These are phyloP conservation scores for Dolichallabes microphthalmus DNA, from an alignment of 2,113 vertebrate genomes.

Conservation along the genomic window DNA sequence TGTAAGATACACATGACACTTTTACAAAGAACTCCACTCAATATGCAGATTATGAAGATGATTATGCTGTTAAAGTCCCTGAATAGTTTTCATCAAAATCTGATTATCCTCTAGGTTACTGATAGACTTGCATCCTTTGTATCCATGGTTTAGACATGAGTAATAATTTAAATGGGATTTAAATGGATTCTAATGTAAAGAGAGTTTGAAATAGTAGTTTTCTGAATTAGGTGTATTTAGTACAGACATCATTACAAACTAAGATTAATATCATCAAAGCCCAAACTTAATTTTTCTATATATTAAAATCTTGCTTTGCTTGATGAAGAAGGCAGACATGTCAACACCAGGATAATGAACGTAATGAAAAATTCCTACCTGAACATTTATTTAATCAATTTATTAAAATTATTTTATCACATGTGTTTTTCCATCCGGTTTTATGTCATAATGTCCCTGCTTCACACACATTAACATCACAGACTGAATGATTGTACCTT, in stretches of 20 bases:
- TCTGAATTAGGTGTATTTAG: neutral
- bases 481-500: slow-evolving; percentile 15
- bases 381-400: neutral
- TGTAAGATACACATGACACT: neutral
- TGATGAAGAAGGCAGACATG: neutral
- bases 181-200: neutral
- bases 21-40: slow-evolving; percentile 9
- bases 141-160: neutral
- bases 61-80: slow-evolving; percentile 24
- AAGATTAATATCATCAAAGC: neutral
- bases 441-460: neutral
- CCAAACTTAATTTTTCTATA: slow-evolving; percentile 2
- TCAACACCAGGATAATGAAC: neutral
- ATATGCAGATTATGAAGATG: slow-evolving; percentile 25
- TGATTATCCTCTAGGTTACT: slow-evolving; percentile 10
- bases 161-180: neutral
- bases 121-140: neutral
- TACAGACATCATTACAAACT: neutral
- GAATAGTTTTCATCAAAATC: slow-evolving; percentile 24
- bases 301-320: neutral
- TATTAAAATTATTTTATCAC: neutral
- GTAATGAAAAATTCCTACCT: neutral
- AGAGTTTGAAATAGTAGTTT: neutral
- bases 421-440: slow-evolving; percentile 2
- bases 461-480: neutral